These are phyloP conservation scores for Sesia apiformis DNA, from an alignment of 2,888 invertebrate genomes.

Conservation along the genomic window DNA sequence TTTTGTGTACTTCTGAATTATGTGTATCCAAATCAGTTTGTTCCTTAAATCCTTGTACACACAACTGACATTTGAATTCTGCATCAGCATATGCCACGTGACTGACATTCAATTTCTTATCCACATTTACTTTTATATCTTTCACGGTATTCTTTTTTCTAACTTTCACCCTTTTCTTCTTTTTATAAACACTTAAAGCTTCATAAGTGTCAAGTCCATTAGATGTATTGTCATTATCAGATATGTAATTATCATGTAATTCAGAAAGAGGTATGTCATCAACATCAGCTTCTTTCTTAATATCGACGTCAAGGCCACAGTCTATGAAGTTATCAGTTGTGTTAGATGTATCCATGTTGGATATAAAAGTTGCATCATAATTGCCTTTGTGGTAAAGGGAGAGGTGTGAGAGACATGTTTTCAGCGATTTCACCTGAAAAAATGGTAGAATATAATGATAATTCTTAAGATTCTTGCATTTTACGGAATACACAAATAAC, in stretches of 20 bases:
- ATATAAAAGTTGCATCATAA: conserved; percentile 10
- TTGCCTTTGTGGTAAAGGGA: conserved; percentile 10
- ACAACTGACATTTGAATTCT: conserved; percentile 34
- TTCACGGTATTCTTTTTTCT: too few relatives aligned
- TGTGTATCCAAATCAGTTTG: conserved; percentile 24
- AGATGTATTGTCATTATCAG: conserved; percentile 5
- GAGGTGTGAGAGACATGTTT: conserved; percentile 20
- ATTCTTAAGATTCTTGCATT: too few relatives aligned
- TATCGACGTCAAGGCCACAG: conserved; percentile 19
- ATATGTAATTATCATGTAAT: conserved; percentile 13
- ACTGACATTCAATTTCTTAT: neutral
- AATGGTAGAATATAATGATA: too few relatives aligned
- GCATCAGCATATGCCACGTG: conserved; percentile 13
- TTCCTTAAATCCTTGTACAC: conserved; percentile 24
- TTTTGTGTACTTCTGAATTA: conserved; percentile 21
- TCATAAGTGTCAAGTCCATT: neutral
- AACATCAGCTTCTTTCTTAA: conserved; percentile 24
- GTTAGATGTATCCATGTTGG: conserved; percentile 6
- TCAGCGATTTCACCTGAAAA: conserved; percentile 21
- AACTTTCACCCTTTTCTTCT: too few relatives aligned
- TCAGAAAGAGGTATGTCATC: conserved; percentile 37
- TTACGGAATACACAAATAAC: too few relatives aligned
- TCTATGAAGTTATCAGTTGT: conserved; percentile 32
- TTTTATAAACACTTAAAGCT: too few relatives aligned
- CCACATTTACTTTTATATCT: too few relatives aligned